phyloP scores from a whole-genome alignment of 2,113 vertebrate species.

The Tinamus guttatus region DNA sequence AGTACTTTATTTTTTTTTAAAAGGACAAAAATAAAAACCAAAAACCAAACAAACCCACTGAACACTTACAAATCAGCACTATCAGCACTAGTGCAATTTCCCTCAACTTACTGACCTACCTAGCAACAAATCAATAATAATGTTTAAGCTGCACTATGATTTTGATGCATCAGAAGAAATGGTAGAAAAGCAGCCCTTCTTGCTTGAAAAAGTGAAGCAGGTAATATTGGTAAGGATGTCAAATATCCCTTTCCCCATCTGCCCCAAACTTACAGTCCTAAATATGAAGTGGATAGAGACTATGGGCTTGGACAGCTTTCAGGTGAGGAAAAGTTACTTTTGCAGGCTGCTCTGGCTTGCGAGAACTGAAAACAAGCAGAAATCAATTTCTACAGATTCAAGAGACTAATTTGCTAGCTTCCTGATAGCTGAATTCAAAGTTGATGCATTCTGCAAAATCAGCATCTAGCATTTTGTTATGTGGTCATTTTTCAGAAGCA shows the following conservation, averaged over 20 bases:
- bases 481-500: neutral
- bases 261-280: neutral
- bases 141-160: neutral
- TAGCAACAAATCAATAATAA: neutral
- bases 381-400: neutral
- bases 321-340: neutral
- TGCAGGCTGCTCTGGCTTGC: neutral
- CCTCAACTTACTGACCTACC: neutral
- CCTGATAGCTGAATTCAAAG: neutral
- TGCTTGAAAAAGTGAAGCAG: too few species aligned
- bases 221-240: neutral
- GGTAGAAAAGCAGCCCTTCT: neutral
- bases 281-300: neutral
- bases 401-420: neutral
- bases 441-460: neutral
- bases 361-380: neutral
- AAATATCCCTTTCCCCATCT: conserved; percentile 16
- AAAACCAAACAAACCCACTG: too few species aligned
- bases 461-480: neutral
- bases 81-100: neutral
- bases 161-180: neutral
- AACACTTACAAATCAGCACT: neutral
- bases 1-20: too few species aligned
- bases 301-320: neutral
- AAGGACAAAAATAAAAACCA: too few species aligned